Percentiles rank a stretch among this genome's conserved stretches.
These are phyloP conservation scores for Drosophila truncata DNA, from an alignment of 1,140 invertebrate species.

Conservation along the genomic window DNA sequence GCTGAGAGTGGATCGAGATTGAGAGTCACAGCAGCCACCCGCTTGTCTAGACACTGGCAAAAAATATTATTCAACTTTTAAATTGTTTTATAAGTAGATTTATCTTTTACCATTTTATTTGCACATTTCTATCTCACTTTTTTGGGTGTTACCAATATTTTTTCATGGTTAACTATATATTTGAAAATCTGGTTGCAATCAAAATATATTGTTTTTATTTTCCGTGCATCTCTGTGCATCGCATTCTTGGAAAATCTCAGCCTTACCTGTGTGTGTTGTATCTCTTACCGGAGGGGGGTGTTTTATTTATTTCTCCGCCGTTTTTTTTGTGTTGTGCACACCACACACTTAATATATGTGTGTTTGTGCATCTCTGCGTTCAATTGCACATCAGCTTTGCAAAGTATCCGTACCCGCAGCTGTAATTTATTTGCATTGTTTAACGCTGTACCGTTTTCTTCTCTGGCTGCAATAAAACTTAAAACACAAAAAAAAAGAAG, in stretches of 20 bases:
- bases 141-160: not conserved
- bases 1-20: constrained; percentile 41
- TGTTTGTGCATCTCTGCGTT: constrained; percentile 44
- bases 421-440: constrained; percentile 83
- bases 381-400: constrained; percentile 70
- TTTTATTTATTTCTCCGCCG: constrained; percentile 9
- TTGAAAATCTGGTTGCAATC: not conserved
- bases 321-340: constrained; percentile 17
- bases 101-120: not conserved
- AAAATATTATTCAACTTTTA: not conserved
- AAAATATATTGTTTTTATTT: not conserved
- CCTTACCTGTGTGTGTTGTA: not conserved
- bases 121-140: not conserved
- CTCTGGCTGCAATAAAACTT: constrained; percentile 46
- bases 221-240: constrained; percentile 11
- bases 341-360: constrained; percentile 2
- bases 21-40: constrained; percentile 52
- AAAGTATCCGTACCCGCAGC: constrained; percentile 53
- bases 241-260: constrained; percentile 77
- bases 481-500: constrained; percentile 30
- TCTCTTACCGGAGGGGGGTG: constrained; percentile 10
- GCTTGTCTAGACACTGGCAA: constrained; percentile 18
- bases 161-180: not conserved
- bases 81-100: too few relatives aligned
- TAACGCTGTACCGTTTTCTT: constrained; percentile 73